A percentile compares a stretch with the other conserved stretches of the same genome.
Evolutionary conservation across 2,797 vertebrate genomes (phyloP).

Genomic region (Cheirogaleus major): DNA sequence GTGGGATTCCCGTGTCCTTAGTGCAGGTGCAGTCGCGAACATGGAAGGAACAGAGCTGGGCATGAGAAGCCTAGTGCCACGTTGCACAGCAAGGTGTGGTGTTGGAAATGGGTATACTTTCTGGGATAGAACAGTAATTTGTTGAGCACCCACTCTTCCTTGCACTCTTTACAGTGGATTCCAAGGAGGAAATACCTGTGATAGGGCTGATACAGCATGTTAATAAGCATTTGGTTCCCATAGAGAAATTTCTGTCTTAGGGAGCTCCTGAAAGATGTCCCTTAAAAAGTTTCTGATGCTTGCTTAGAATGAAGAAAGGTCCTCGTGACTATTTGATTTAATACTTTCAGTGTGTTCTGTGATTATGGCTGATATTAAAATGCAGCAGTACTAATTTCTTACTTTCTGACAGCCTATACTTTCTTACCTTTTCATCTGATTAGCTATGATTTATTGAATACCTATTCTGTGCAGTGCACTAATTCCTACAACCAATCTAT

Average conservation of each 20-base stretch:
- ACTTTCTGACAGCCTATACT: not conserved
- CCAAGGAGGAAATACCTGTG: not conserved
- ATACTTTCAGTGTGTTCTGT: not conserved
- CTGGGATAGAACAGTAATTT: accelerated
- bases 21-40: not conserved
- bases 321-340: not conserved
- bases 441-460: not conserved
- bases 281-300: not conserved
- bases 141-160: not conserved
- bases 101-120: not conserved
- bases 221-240: not conserved
- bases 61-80: not conserved
- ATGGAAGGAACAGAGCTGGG: not conserved
- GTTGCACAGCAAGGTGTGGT: not conserved
- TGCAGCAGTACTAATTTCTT: not conserved
- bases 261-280: not conserved
- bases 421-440: not conserved
- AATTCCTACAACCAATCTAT: not conserved
- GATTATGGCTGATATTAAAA: not conserved
- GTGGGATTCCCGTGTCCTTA: not conserved
- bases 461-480: accelerated
- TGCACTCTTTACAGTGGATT: accelerated
- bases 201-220: not conserved
- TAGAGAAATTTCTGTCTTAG: not conserved
- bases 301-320: not conserved